phyloP scores from a whole-genome alignment of 2,888 invertebrate species.

The Lithosia quadra region DNA sequence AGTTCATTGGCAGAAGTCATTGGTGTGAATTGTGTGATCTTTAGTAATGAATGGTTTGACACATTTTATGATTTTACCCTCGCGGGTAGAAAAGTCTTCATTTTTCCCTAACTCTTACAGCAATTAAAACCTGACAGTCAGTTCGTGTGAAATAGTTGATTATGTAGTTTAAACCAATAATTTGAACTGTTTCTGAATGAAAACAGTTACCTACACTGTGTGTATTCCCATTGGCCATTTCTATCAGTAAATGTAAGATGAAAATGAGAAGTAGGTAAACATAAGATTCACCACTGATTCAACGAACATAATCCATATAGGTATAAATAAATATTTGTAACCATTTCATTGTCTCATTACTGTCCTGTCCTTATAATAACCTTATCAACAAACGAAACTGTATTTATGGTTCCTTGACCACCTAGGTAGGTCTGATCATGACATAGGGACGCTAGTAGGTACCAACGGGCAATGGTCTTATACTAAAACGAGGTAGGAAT shows the following conservation, averaged over 20 bases:
- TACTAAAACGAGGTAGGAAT: no score
- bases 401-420: no score
- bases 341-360: not conserved
- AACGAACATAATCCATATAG: not conserved
- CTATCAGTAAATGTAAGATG: not conserved
- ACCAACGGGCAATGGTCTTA: not conserved
- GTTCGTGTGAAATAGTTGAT: not conserved
- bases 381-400: no score
- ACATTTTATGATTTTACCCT: not conserved
- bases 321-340: not conserved
- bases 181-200: no score
- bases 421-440: no score
- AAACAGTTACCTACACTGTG: no score
- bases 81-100: not conserved
- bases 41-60: not conserved
- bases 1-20: not conserved
- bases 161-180: no score
- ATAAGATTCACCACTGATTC: not conserved
- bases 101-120: not conserved
- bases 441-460: no score
- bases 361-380: no score
- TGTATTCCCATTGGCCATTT: not conserved
- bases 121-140: not conserved
- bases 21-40: not conserved
- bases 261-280: not conserved